phyloP scores from a whole-genome alignment of 64 coral and sea anemone genomes.

The Actinia equina region DNA sequence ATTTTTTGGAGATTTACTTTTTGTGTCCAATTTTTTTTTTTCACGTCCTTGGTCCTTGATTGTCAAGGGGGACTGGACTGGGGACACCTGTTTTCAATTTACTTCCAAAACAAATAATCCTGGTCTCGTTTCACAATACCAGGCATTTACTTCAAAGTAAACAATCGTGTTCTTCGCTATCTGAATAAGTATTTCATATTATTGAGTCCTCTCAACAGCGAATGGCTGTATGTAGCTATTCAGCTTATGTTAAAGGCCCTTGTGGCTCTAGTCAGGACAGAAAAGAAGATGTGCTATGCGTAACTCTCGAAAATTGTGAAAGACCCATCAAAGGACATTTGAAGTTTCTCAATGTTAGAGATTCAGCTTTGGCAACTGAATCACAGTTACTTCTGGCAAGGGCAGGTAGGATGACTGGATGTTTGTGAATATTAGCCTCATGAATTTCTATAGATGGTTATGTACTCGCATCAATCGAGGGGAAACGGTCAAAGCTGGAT shows the following conservation, averaged over 20 bases:
- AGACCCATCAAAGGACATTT: constrained; percentile 9
- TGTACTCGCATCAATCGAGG: background rate
- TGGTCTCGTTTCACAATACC: background rate
- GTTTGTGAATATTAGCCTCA: background rate
- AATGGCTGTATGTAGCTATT: constrained; percentile 9
- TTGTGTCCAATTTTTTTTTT: too few species aligned
- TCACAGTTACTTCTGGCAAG: constrained; percentile 10
- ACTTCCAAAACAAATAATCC: background rate
- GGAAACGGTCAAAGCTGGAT: too few species aligned
- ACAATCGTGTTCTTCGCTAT: background rate
- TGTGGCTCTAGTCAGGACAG: too few species aligned
- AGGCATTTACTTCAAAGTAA: too few species aligned
- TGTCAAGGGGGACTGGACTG: background rate
- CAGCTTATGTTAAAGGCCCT: constrained; percentile 7
- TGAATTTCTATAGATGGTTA: too few species aligned
- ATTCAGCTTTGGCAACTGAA: background rate
- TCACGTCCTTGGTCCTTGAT: background rate
- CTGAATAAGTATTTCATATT: background rate
- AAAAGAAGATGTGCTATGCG: too few species aligned
- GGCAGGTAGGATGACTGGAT: constrained; percentile 5
- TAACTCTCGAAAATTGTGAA: background rate
- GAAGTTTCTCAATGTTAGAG: constrained; percentile 6
- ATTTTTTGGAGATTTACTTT: too few species aligned
- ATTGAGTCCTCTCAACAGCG: background rate
- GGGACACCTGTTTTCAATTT: background rate